phyloP scores from a whole-genome alignment of 2,888 invertebrate species.

The Microctonus hyperodae region DNA sequence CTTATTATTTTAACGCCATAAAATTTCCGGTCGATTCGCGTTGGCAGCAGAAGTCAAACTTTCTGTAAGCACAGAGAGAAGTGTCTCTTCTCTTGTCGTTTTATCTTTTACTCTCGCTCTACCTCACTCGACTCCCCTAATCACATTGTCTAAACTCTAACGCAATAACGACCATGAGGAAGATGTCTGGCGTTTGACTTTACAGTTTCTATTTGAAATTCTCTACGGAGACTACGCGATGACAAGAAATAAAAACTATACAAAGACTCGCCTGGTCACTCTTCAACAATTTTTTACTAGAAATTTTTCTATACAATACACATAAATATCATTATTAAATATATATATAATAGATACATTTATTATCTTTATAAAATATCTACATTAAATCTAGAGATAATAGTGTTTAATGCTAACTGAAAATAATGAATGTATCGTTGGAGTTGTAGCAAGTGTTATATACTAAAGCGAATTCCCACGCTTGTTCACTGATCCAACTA shows the following conservation, averaged over 20 bases:
- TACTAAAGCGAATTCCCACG: constrained; percentile 7
- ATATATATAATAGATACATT: background rate
- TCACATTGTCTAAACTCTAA: constrained; percentile 34
- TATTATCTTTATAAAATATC: background rate
- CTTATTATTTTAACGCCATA: constrained; percentile 33
- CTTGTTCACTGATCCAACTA: constrained; percentile 17
- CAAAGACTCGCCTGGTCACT: constrained; percentile 28
- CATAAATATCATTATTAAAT: too few relatives aligned
- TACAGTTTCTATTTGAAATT: constrained; percentile 31
- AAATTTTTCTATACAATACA: too few relatives aligned
- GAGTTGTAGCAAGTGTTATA: constrained; percentile 16
- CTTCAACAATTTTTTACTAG: constrained; percentile 21
- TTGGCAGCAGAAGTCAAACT: constrained; percentile 22
- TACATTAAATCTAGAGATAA: background rate
- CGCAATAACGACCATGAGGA: constrained; percentile 30
- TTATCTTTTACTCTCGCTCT: background rate
- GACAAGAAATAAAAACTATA: constrained; percentile 6
- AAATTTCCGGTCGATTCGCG: constrained; percentile 31
- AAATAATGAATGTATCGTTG: constrained; percentile 19
- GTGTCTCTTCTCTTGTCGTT: background rate
- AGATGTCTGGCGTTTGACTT: constrained; percentile 23
- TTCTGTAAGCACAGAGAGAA: background rate
- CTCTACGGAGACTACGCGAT: constrained; percentile 17
- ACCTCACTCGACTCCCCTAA: constrained; percentile 14
- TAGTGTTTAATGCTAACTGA: constrained; percentile 2